Percentiles rank a stretch among this genome's conserved stretches.
Evolutionary conservation across 2,888 invertebrate species (phyloP).

Genomic region (Entomobrya multifasciata): DNA sequence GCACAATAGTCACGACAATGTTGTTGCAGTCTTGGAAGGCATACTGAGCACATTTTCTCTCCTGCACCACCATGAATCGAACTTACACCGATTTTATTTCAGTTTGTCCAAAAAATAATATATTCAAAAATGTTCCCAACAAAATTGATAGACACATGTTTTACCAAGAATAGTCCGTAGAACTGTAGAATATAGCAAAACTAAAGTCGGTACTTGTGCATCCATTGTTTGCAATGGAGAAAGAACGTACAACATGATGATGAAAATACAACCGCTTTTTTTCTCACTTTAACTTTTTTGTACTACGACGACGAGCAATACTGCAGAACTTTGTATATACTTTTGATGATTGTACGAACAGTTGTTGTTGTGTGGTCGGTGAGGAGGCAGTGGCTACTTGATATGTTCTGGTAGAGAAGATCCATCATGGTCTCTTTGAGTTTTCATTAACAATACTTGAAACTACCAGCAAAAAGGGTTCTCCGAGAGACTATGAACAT

Average conservation of each 20-base stretch:
- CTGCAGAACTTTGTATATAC: constrained; percentile 31
- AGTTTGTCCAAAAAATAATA: constrained; percentile 21
- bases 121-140: constrained; percentile 14
- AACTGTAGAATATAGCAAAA: not conserved
- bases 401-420: constrained; percentile 29
- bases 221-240: constrained; percentile 28
- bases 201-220: constrained; percentile 1
- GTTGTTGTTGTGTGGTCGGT: constrained; percentile 39
- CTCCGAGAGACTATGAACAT: no score
- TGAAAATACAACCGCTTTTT: not conserved
- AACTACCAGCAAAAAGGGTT: no score
- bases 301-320: constrained; percentile 5
- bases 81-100: constrained; percentile 11
- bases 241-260: not conserved
- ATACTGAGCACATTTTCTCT: constrained; percentile 77
- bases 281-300: not conserved
- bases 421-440: constrained; percentile 32
- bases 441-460: constrained; percentile 20
- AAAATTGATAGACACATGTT: not conserved
- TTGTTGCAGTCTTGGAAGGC: constrained; percentile 76
- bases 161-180: not conserved
- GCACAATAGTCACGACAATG: constrained; percentile 74
- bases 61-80: constrained; percentile 34
- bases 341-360: constrained; percentile 53
- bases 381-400: constrained; percentile 44